Conservation (phyloP, 2,888 invertebrate species). For the Stomorhina lunata region DNA sequence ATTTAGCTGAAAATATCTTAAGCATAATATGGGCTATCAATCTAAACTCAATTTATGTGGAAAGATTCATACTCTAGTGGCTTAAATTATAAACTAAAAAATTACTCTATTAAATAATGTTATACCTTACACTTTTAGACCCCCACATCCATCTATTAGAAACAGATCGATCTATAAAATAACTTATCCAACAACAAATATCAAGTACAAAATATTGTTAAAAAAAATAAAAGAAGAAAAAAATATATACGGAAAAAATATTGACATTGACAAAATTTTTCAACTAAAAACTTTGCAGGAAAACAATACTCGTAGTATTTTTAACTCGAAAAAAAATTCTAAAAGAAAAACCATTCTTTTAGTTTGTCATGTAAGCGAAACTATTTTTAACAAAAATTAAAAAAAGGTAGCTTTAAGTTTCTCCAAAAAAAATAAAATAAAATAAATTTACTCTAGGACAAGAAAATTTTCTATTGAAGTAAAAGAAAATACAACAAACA, state of each 20-base stretch:
- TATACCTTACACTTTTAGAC: background rate
- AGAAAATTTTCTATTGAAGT: background rate
- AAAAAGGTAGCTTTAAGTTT: constrained; percentile 14
- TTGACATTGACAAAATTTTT: constrained; percentile 55
- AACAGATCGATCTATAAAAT: background rate
- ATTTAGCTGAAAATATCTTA: no score
- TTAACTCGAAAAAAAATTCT: background rate
- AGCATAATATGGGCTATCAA: no score
- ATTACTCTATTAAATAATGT: background rate
- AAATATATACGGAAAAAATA: constrained; percentile 20
- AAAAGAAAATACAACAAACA: background rate
- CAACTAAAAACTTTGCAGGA: background rate
- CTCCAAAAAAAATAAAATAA: background rate
- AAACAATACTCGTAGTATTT: background rate
- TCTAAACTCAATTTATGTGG: no score
- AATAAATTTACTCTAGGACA: background rate
- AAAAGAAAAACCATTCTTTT: background rate
- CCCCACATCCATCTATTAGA: background rate
- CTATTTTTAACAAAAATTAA: background rate
- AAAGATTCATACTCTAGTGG: no score
- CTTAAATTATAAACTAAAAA: no score
- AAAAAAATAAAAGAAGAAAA: background rate
- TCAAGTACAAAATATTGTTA: background rate
- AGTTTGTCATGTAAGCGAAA: constrained; percentile 22
- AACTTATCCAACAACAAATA: background rate